Conservation (phyloP, 1,140 invertebrate species). For the Ooceraea biroi region DNA sequence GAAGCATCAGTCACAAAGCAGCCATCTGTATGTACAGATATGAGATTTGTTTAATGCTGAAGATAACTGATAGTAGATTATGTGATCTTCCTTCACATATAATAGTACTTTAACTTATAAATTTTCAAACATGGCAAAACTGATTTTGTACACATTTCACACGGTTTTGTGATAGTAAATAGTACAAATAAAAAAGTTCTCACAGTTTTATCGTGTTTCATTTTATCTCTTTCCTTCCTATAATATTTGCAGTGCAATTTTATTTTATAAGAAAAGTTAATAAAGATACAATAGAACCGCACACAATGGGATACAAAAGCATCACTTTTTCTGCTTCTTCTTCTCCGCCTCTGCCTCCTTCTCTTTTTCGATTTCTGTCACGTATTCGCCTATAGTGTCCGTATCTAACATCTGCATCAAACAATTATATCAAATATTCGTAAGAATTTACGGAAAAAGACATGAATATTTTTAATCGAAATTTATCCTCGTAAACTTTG, state of each 20-base stretch:
- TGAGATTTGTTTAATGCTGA: constrained; percentile 46
- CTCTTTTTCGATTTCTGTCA: constrained; percentile 98
- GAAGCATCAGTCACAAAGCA: not conserved
- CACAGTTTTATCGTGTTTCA: constrained; percentile 43
- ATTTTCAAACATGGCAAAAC: constrained; percentile 41
- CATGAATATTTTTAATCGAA: not conserved
- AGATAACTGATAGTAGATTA: constrained; percentile 6
- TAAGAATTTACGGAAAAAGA: not conserved
- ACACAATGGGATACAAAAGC: constrained; percentile 59
- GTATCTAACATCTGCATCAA: constrained; percentile 93
- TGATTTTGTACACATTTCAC: constrained; percentile 59
- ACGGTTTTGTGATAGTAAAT: constrained; percentile 50
- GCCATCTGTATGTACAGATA: not conserved
- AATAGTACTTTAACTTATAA: constrained; percentile 24
- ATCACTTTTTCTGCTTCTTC: constrained; percentile 97
- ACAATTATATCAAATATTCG: constrained; percentile 59
- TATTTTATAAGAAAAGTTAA: constrained; percentile 82
- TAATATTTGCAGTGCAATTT: constrained; percentile 71
- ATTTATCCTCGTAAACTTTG: not conserved
- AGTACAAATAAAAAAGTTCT: constrained; percentile 61
- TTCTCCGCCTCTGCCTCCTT: constrained; percentile 99
- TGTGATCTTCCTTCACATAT: not conserved
- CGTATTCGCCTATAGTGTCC: constrained; percentile 96
- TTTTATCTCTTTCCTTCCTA: constrained; percentile 38
- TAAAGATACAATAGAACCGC: constrained; percentile 78